Percentiles rank a stretch among this genome's conserved stretches.
phyloP scores from a whole-genome alignment of 2,888 invertebrate genomes.

The Synanthedon vespiformis region DNA sequence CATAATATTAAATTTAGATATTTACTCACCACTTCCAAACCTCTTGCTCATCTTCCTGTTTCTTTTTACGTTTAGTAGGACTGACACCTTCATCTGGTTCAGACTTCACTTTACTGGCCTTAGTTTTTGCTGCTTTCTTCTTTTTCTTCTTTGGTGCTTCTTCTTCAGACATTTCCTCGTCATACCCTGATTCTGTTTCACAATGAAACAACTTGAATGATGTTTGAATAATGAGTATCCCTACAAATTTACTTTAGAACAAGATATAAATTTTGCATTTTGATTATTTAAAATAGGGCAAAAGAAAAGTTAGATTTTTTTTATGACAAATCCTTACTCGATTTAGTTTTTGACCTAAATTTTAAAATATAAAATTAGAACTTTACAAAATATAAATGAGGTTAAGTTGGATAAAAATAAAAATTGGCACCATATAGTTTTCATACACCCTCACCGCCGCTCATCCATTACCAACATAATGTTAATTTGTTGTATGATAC shows the following conservation, averaged over 20 bases:
- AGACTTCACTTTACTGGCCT: constrained; percentile 36
- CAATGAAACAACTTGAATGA: background rate
- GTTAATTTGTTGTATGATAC: too few species aligned
- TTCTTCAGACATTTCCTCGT: constrained; percentile 68
- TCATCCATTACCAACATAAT: background rate
- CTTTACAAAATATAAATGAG: background rate
- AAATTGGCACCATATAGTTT: too few species aligned
- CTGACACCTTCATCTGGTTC: constrained; percentile 37
- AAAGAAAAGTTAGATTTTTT: too few species aligned
- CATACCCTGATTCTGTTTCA: constrained; percentile 60
- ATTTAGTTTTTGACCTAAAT: background rate
- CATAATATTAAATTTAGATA: too few species aligned
- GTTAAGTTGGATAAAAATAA: too few species aligned
- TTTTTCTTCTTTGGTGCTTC: constrained; percentile 72
- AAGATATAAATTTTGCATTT: too few species aligned
- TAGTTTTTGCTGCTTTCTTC: constrained; percentile 40
- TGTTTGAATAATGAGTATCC: background rate
- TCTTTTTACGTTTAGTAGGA: constrained; percentile 80
- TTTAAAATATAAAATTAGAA: background rate
- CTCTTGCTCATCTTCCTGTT: constrained; percentile 84
- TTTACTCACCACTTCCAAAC: constrained; percentile 90
- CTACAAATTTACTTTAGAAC: too few species aligned
- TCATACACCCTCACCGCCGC: background rate
- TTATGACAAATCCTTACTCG: too few species aligned
- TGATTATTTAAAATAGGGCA: too few species aligned